Evolutionary conservation across 2,113 vertebrate species (phyloP), one percentile per base, ranked within the genome.

Genomic region (Stercorarius parasiticus): DNA sequence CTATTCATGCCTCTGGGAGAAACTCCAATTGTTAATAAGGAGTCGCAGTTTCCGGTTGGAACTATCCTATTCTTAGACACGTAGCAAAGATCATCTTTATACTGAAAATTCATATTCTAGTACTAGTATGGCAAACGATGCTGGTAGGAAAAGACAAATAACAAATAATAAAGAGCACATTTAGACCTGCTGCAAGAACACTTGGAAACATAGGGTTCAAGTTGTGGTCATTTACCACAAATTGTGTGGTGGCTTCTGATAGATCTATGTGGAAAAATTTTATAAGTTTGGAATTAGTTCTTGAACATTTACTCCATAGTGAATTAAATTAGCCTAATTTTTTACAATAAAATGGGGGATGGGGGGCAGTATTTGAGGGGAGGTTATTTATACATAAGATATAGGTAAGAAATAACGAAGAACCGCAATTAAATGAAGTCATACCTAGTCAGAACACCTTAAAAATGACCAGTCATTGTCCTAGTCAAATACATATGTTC

Each of bases 201-300:
- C 15, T 27, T 70, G 38, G 25, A 81, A 87, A 52, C 10, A 50
- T 1, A 45, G 20, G 4, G 9, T 82, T 91, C 17, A 23, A 13
- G 8, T 3, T 64, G 20, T 47, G 15, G 11, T 52, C 5, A 36
- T 77, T 40, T 77, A 17, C 2, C 1, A 32, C 38, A 64, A 67
- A 77, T 22, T 27, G 3, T 27, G 19, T 45, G 25, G 73, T 13
- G 18, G 6, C 0, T 0, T 53, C 36, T 49, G 5, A 9, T 36
- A 40, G 5, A 43, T 12, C n/a, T 70, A 10, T 17, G 6, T 19
- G 9, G 34, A 30, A 83, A 88, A 83, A 66, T 2, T 13, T n/a
- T 3, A 8, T 18, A 78, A 45, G 11, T 32, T n/a, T 76, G 27
- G 50, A 65, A 61, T 66, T 73, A 34, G 5, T 40, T 50, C 53